Conservation (phyloP, 2,888 invertebrate species). For the Tipula unca region DNA sequence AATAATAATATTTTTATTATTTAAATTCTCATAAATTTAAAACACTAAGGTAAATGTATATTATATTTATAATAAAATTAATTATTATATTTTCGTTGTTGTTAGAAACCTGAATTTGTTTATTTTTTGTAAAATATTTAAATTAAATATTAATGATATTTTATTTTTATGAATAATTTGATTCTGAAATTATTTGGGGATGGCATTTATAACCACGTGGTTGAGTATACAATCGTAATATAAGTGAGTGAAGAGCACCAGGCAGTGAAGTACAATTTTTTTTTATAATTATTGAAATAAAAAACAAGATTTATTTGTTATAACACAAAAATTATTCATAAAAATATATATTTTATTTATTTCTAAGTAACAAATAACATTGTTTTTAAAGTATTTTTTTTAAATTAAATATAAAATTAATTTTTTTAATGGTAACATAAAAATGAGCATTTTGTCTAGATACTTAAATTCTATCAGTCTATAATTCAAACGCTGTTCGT, state of each 20-base stretch:
- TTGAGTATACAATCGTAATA: background rate
- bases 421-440: slow-evolving; percentile 2
- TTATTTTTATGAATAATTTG: background rate
- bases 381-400: background rate
- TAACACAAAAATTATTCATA: slow-evolving; percentile 8
- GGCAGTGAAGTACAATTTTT: background rate
- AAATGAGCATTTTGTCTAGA: background rate
- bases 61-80: background rate
- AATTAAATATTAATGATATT: background rate
- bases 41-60: background rate
- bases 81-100: background rate
- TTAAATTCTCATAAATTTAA: background rate
- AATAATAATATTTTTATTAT: background rate
- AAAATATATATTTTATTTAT: background rate
- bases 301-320: background rate
- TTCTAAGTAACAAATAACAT: background rate
- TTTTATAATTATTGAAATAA: background rate
- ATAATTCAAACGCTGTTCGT: background rate
- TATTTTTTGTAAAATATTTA: background rate
- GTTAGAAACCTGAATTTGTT: background rate
- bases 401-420: slow-evolving; percentile 1
- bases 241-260: background rate
- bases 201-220: background rate
- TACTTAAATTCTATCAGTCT: slow-evolving; percentile 14
- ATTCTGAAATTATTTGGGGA: background rate